Evolutionary conservation across 2,888 invertebrate species (phyloP), one percentile per base, ranked within the genome.

Genomic region (Ptilodon capucinus): DNA sequence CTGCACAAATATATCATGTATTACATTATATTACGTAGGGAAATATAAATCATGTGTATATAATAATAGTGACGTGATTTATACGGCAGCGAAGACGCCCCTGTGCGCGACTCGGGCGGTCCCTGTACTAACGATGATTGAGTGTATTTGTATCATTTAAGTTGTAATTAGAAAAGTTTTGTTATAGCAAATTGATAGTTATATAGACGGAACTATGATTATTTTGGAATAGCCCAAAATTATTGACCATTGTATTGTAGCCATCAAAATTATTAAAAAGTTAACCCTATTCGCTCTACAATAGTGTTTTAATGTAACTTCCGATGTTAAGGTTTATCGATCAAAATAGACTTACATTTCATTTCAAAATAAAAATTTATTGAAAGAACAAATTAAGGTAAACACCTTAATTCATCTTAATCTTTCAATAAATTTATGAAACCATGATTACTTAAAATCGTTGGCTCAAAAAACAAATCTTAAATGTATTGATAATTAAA

Each of bases 141-240:
- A 63, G 52, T 46, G 40, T 36, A 44, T 46, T 36, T 35, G 16
- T 47, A 50, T 51, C 44, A 48, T 49, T 57, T 45, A 32, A 45
- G 50, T 42, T 60, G 57, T 70, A 71, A 73, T 73, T 71, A 74
- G 63, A 64, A 68, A 60, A 48, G 51, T 58, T 64, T 60, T 54
- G 52, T 49, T 60, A n/a, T 28, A n/a, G 1, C 9, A 2, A 28
- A 28, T 28, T n/a, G n/a, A n/a, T 28, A n/a, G 28, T n/a, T 28
- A n/a, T n/a, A 2, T n/a, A 28, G 11, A 28, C 11, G 8, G n/a
- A 28, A n/a, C n/a, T n/a, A n/a, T 25, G 23, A 8, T 25, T 34
- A 34, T 17, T 34, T 34, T 6, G 3, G 8, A 28, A 28, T 1
- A 4, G n/a, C 3, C 11, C 11, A 7, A 25, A 25, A 25, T 2